These are phyloP conservation scores for Scaptomyza pallida DNA, from an alignment of 1,140 invertebrate species.

Conservation along the genomic window DNA sequence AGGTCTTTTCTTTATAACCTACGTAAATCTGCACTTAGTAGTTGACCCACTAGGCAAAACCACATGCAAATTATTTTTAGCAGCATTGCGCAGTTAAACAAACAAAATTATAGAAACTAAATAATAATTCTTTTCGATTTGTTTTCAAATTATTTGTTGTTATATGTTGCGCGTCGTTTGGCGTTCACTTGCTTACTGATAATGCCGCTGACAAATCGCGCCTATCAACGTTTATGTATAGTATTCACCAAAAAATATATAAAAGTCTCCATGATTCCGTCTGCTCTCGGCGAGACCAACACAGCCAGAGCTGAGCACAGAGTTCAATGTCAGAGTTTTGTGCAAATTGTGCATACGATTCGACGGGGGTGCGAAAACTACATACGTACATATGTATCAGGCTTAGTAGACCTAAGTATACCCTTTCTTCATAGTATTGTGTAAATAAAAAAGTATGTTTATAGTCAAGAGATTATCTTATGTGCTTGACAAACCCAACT, in stretches of 20 bases:
- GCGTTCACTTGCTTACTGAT: slow-evolving; percentile 57
- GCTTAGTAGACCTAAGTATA: too few relatives aligned
- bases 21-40: slow-evolving; percentile 53
- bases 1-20: slow-evolving; percentile 20
- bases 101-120: slow-evolving; percentile 8
- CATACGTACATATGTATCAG: too few relatives aligned
- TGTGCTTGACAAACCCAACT: too few relatives aligned
- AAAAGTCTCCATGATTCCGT: slow-evolving; percentile 19
- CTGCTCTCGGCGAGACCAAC: slow-evolving; percentile 6
- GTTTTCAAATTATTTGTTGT: slow-evolving; percentile 17
- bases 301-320: slow-evolving; percentile 29
- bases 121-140: background rate
- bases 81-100: slow-evolving; percentile 41
- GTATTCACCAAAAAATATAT: slow-evolving; percentile 11
- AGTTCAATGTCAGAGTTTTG: slow-evolving; percentile 48
- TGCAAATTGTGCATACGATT: slow-evolving; percentile 38
- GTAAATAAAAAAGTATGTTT: background rate
- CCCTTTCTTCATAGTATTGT: background rate
- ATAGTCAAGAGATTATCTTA: too few relatives aligned
- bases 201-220: slow-evolving; percentile 31
- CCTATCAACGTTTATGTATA: slow-evolving; percentile 8
- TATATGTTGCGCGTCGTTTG: slow-evolving; percentile 33
- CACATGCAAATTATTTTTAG: slow-evolving; percentile 20
- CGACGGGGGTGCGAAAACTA: slow-evolving; percentile 29
- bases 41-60: slow-evolving; percentile 17